Base-by-base conservation (phyloP, 2,888 invertebrate genomes). In the Zygogramma bicolorata region DNA sequence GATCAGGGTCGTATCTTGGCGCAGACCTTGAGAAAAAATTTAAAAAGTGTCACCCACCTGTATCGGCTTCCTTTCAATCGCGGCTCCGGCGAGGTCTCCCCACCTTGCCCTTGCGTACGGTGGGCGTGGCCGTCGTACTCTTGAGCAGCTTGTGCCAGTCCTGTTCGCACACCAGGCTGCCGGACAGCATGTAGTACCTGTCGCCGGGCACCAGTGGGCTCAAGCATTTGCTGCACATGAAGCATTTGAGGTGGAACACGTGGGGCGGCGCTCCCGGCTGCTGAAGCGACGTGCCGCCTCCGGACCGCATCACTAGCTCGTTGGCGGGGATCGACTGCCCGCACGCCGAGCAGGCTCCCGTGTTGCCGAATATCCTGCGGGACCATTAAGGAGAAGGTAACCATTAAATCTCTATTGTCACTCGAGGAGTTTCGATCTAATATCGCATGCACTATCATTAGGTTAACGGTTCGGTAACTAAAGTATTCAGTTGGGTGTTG, bases 181-280 rank as follows among this genome's bases (percentile, higher is more conserved):
- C 97, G 85, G 95, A 94, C 82, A 97, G 90, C 90, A 97, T 92
- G 88, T 96, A 95, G 90, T 95, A 97, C 90, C 81, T 76, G 91
- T 97, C 97, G 83, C 97, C 97, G 83, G 95, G 93, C 88, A 94
- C 92, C 84, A 97, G 93, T 88, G 93, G 94, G 84, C 93, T 91
- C 83, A 95, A 93, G 88, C 97, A 97, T 88, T 97, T 96, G 88
- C 95, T 95, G 91, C 97, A 97, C 82, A 94, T 93, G 90, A 97
- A 97, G 90, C 97, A 97, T 90, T 96, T 96, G 89, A 97, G 92
- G 91, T 97, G 97, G 91, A 96, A 97, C 84, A 96, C 95, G 88
- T 92, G 92, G 79, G 91, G 89, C 84, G 92, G 89, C 90, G 88
- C 85, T 79, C 88, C 88, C 70, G 89, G 90, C 84, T 90, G 90